These are phyloP conservation scores for Drosophila guanche DNA, from an alignment of 1,140 invertebrate genomes.

Conservation along the genomic window DNA sequence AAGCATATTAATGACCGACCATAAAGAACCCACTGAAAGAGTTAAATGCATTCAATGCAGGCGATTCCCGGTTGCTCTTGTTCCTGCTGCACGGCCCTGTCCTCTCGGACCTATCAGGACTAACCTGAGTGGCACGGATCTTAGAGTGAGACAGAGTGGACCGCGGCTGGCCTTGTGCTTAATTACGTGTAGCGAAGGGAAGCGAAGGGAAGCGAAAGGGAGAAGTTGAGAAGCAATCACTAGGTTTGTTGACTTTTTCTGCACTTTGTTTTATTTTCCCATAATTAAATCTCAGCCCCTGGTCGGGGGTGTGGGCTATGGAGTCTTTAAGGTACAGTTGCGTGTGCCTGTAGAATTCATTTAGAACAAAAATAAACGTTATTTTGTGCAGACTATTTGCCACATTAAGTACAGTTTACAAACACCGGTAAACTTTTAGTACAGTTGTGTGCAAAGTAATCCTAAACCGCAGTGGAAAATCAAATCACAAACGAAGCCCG, in stretches of 20 bases:
- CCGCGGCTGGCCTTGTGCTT: slow-evolving; percentile 57
- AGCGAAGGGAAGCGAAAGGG: slow-evolving; percentile 9
- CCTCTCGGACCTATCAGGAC: too few relatives aligned
- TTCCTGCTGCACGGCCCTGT: slow-evolving; percentile 7
- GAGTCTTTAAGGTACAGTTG: slow-evolving; percentile 44
- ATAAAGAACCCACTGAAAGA: slow-evolving; percentile 72
- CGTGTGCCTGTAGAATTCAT: too few relatives aligned
- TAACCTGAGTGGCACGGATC: slow-evolving; percentile 15
- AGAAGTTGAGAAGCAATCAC: not conserved
- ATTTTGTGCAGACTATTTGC: too few relatives aligned
- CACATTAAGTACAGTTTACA: too few relatives aligned
- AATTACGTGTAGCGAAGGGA: slow-evolving; percentile 61
- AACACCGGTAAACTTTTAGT: slow-evolving; percentile 11
- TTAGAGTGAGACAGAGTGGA: slow-evolving; percentile 30
- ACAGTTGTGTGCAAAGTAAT: slow-evolving; percentile 55
- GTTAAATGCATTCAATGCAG: slow-evolving; percentile 68
- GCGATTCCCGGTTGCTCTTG: slow-evolving; percentile 39
- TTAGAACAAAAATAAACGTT: not conserved
- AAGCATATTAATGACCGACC: slow-evolving; percentile 81
- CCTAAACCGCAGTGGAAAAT: slow-evolving; percentile 40
- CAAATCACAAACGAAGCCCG: not conserved
- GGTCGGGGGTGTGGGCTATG: slow-evolving; percentile 6
- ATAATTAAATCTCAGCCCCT: slow-evolving; percentile 79
- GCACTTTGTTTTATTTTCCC: slow-evolving; percentile 66
- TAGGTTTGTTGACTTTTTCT: slow-evolving; percentile 70